Percentiles rank a stretch among this genome's conserved stretches.
phyloP scores from a whole-genome alignment of 2,113 vertebrate genomes.

The Acanthochromis polyacanthus region DNA sequence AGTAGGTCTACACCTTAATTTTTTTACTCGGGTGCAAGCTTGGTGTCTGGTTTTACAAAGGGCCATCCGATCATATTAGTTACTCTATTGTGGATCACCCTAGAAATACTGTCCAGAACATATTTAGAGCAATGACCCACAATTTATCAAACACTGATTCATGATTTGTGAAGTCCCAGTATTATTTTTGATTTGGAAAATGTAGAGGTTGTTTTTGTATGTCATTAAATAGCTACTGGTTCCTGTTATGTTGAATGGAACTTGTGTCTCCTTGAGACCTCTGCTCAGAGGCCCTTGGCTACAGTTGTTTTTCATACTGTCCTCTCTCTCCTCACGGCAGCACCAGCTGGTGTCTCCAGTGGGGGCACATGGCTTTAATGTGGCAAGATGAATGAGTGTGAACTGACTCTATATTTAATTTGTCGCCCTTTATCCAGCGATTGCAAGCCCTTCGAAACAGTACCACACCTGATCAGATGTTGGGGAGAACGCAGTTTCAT shows the following conservation, averaged over 20 bases:
- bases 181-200: conserved; percentile 28
- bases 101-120: neutral
- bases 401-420: conserved; percentile 28
- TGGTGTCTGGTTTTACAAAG: neutral
- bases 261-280: conserved; percentile 21
- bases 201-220: conserved; percentile 26
- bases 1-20: conserved; percentile 3
- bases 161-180: neutral
- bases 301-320: conserved; percentile 46
- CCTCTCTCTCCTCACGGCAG: conserved; percentile 39
- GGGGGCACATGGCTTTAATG: conserved; percentile 54
- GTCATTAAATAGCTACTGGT: conserved; percentile 15
- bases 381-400: conserved; percentile 52
- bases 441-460: conserved; percentile 23
- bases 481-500: conserved; percentile 14
- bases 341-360: conserved; percentile 38
- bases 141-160: conserved; percentile 3
- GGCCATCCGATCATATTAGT: neutral
- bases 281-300: conserved; percentile 2
- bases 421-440: conserved; percentile 2
- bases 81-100: neutral
- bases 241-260: conserved; percentile 35
- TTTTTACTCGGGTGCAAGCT: neutral
- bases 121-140: neutral
- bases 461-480: conserved; percentile 4